Percentiles rank a stretch among this genome's conserved stretches.
These are phyloP conservation scores for Shargacucullia verbasci DNA, from an alignment of 2,888 invertebrate species.

Conservation along the genomic window DNA sequence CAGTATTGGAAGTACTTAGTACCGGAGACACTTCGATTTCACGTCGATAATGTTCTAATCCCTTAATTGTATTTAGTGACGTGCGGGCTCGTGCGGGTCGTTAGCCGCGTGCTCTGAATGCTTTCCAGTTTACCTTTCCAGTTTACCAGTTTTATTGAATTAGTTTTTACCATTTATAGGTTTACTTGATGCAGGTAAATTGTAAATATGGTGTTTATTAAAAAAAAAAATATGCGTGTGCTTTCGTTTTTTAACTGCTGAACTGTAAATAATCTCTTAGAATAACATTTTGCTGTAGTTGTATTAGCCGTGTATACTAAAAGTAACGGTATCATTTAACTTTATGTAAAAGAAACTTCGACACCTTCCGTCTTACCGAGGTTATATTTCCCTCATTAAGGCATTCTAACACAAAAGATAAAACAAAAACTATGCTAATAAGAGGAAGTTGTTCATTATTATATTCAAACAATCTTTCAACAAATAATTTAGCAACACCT, in stretches of 20 bases:
- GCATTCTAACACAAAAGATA: slow-evolving; percentile 34
- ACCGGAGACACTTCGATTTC: slow-evolving; percentile 55
- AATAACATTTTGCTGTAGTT: neutral
- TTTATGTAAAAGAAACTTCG: slow-evolving; percentile 21
- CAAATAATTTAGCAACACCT: slow-evolving; percentile 17
- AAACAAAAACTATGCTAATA: slow-evolving; percentile 29
- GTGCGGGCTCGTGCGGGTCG: too few species aligned
- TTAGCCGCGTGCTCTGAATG: neutral
- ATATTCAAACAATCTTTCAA: slow-evolving; percentile 26
- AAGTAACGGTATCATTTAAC: slow-evolving; percentile 12
- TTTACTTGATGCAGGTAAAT: too few species aligned
- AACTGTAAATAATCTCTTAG: neutral
- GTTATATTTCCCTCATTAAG: slow-evolving; percentile 36
- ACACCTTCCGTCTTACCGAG: slow-evolving; percentile 15
- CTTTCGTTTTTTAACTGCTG: neutral
- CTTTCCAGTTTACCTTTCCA: too few species aligned
- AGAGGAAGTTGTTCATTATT: slow-evolving; percentile 43
- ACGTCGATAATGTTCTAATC: slow-evolving; percentile 37
- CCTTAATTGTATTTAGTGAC: slow-evolving; percentile 27
- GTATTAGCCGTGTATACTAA: neutral
- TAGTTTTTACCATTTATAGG: too few species aligned
- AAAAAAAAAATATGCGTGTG: too few species aligned
- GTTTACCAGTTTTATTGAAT: too few species aligned
- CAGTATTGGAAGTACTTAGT: slow-evolving; percentile 40
- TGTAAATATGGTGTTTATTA: too few species aligned